phyloP scores from a whole-genome alignment of 2,113 vertebrate genomes.

The Anhinga anhinga region DNA sequence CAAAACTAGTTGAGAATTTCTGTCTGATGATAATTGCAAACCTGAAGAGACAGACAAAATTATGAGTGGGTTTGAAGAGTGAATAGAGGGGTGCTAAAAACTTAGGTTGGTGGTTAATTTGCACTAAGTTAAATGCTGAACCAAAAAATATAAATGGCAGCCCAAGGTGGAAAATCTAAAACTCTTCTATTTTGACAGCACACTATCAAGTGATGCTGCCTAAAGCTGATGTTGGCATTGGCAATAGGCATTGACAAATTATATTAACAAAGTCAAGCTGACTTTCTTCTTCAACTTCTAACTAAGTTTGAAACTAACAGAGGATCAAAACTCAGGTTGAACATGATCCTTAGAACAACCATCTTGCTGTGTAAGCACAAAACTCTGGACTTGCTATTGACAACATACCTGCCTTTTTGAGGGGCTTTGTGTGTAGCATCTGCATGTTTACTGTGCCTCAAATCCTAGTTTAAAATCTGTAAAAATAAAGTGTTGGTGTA shows the following conservation, averaged over 20 bases:
- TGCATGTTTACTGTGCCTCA: not conserved
- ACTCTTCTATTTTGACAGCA: not conserved
- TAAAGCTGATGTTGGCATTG: not conserved
- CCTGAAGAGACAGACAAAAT: not conserved
- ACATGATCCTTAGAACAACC: not conserved
- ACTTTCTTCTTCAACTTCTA: not conserved
- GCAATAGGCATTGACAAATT: not conserved
- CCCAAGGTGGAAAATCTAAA: not conserved
- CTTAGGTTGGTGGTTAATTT: not conserved
- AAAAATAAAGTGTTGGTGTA: not conserved
- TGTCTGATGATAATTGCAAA: not conserved
- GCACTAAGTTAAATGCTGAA: not conserved
- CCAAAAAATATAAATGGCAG: not conserved
- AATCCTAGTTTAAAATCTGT: not conserved
- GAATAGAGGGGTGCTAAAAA: not conserved
- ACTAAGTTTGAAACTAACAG: not conserved
- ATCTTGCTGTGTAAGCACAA: not conserved
- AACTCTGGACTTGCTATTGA: not conserved
- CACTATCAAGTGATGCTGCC: not conserved
- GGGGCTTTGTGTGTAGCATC: not conserved
- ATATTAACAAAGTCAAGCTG: not conserved
- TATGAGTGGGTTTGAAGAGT: not conserved
- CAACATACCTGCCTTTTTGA: not conserved
- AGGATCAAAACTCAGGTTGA: not conserved
- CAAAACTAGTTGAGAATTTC: not conserved